Evolutionary conservation across 2,888 invertebrate genomes (phyloP).

Genomic region (Gymnoscelis rufifasciata): DNA sequence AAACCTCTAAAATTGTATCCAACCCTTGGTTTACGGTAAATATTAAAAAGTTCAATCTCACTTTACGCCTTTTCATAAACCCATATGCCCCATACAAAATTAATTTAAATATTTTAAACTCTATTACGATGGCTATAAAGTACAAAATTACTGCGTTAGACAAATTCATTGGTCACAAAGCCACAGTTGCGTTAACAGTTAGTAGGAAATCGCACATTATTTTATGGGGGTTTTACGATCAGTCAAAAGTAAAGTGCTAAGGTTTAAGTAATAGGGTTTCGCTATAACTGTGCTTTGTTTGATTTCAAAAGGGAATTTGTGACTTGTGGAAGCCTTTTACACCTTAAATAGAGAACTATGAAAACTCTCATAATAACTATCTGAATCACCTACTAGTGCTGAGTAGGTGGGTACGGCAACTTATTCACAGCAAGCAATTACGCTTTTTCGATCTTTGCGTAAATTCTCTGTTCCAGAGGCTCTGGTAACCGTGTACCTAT

Average conservation of each 20-base stretch:
- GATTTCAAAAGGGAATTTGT: constrained; percentile 11
- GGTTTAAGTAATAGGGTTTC: constrained; percentile 19
- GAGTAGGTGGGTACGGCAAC: too few relatives aligned
- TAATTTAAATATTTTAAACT: constrained; percentile 5
- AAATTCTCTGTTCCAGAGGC: too few relatives aligned
- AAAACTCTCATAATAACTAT: too few relatives aligned
- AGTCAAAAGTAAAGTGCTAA: constrained; percentile 23
- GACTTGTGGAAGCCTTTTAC: constrained; percentile 3
- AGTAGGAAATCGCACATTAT: constrained; percentile 16
- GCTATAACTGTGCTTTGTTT: constrained; percentile 19
- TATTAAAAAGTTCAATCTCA: neutral
- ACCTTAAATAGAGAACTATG: too few relatives aligned
- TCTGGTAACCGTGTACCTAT: too few relatives aligned
- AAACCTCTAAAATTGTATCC: too few relatives aligned
- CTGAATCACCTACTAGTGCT: too few relatives aligned
- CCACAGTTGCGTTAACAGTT: constrained; percentile 7
- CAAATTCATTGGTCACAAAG: constrained; percentile 9
- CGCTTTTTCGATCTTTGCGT: too few relatives aligned
- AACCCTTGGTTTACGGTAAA: too few relatives aligned
- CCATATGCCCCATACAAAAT: neutral
- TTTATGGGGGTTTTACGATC: constrained; percentile 26
- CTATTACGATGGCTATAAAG: neutral
- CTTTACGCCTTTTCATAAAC: constrained; percentile 9
- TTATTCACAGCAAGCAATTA: too few relatives aligned
- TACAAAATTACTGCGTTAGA: neutral